Base-by-base conservation (phyloP, 1,140 invertebrate genomes). In the Trichonephila clavata region DNA sequence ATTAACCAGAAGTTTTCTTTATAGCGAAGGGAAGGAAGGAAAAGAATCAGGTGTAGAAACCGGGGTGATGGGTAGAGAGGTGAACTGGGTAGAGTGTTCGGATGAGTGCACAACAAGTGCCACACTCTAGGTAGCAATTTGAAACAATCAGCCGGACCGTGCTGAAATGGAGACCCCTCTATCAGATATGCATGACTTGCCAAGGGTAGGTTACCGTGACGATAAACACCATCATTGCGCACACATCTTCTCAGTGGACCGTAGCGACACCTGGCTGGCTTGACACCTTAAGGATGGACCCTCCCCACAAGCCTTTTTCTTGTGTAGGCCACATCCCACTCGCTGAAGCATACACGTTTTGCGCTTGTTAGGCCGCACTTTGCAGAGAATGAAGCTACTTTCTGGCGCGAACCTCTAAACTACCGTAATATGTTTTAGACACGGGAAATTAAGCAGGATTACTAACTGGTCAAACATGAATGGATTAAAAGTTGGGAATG, bases 81-180 rank as follows among this genome's bases (percentile, higher is more conserved):
- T 61, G 27, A 60, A 24, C 24, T 60, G 39, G 24, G 71, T 16
- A 39, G 27, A 50, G 32, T 81, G 77, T 63, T 63, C 65, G 91
- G 65, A 60, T 93, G 92, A 93, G 84, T 93, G 92, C 92, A 63
- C 86, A 93, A 88, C 91, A 92, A 92, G 91, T 86, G 83, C 91
- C 65, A 86, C 83, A 88, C 83, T 80, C 92, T 93, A 93, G 92
- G 92, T 93, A 93, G 92, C 92, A 93, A 93, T 93, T 93, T 93
- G 84, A 93, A 93, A 93, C 92, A 93, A 93, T 93, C 92, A 93
- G 59, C 83, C 50, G 86, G 92, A 93, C 92, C 84, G 63, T 61
- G 84, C 65, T 87, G 92, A 93, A 93, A 93, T 93, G 71, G 92
- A 93, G 86, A 93, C 84, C 92, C 92, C 63, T 88, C 59, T 87